Evolutionary conservation across 35 echinoderm and acorn worm species (phyloP).

Genomic region (Ophioderma brevispina): DNA sequence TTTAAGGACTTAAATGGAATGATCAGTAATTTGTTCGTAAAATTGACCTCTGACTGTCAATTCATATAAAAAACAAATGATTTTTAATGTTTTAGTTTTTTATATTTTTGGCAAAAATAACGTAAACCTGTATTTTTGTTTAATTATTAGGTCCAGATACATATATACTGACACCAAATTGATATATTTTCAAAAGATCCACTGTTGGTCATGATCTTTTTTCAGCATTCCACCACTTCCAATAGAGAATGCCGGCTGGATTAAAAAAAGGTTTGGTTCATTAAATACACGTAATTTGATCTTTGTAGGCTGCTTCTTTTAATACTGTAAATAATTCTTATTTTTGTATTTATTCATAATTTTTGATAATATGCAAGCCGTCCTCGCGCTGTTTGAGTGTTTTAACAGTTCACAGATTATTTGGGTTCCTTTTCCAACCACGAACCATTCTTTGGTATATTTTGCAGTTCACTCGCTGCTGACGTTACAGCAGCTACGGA

Average conservation of each 20-base stretch:
- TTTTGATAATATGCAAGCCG: neutral
- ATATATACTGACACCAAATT: too few species aligned
- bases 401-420: conserved; percentile 28
- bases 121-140: too few species aligned
- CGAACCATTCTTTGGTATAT: conserved; percentile 94
- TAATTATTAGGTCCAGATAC: too few species aligned
- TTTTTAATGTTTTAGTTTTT: too few species aligned
- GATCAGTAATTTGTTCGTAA: too few species aligned
- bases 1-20: too few species aligned
- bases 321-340: neutral
- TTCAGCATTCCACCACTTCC: neutral
- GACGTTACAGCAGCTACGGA: conserved; percentile 46
- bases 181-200: neutral
- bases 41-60: too few species aligned
- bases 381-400: neutral
- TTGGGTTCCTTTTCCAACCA: conserved; percentile 83
- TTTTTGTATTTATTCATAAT: neutral
- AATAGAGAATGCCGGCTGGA: too few species aligned
- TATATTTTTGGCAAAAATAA: too few species aligned
- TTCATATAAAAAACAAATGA: too few species aligned
- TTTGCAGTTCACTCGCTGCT: conserved; percentile 95
- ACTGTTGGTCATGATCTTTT: neutral
- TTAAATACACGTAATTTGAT: neutral
- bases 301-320: neutral
- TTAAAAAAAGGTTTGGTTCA: too few species aligned